Percentiles rank a stretch among this genome's conserved stretches.
Evolutionary conservation across 2,888 invertebrate species (phyloP).

Genomic region (Scaptodrosophila latifasciaeformis): DNA sequence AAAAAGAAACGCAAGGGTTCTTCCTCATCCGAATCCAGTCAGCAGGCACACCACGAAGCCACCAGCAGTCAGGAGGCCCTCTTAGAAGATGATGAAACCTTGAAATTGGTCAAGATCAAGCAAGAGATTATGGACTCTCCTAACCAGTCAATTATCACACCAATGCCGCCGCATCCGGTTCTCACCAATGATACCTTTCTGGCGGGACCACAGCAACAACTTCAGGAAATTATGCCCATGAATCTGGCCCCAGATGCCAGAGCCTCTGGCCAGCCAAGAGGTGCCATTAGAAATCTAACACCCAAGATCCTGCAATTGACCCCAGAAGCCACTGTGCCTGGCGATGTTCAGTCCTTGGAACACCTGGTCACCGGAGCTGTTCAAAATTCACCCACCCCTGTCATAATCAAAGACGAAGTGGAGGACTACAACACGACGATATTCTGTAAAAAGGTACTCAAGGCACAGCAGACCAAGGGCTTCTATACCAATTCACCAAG

Average conservation of each 20-base stretch:
- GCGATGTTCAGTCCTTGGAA: constrained; percentile 23
- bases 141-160: constrained; percentile 26
- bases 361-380: constrained; percentile 26
- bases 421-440: constrained; percentile 72
- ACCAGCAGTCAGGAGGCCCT: constrained; percentile 54
- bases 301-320: constrained; percentile 67
- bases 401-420: constrained; percentile 70
- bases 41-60: constrained; percentile 46
- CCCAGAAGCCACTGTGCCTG: constrained; percentile 32
- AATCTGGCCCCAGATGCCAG: constrained; percentile 70
- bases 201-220: constrained; percentile 51
- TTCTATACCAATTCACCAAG: constrained; percentile 71
- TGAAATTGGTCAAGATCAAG: constrained; percentile 62
- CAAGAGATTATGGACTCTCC: constrained; percentile 73
- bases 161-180: constrained; percentile 29
- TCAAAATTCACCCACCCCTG: constrained; percentile 37
- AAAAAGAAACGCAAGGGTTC: constrained; percentile 75
- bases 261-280: constrained; percentile 38
- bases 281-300: constrained; percentile 70
- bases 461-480: constrained; percentile 74
- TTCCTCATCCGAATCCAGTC: constrained; percentile 73
- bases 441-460: constrained; percentile 74
- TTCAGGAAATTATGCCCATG: constrained; percentile 73
- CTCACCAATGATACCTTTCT: constrained; percentile 23
- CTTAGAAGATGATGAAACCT: constrained; percentile 43